Evolutionary conservation across 2,113 vertebrate species (phyloP).

Genomic region (Osmerus mordax): DNA sequence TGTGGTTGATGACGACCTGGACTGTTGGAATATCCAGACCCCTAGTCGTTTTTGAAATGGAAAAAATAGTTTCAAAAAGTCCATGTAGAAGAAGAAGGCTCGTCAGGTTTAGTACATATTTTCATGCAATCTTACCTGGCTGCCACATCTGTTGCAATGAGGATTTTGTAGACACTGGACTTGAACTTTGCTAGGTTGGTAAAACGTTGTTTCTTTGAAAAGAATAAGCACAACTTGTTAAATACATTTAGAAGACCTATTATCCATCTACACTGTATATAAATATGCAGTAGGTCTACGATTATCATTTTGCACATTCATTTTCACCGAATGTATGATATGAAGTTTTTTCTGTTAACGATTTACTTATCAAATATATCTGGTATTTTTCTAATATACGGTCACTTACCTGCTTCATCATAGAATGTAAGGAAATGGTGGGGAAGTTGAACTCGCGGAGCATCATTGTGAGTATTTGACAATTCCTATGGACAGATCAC

Average conservation of each 20-base stretch:
- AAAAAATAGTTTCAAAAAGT: background rate
- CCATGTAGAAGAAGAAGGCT: background rate
- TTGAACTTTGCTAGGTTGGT: conserved; percentile 93
- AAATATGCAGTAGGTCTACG: too few species aligned
- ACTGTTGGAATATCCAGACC: conserved; percentile 93
- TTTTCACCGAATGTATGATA: too few species aligned
- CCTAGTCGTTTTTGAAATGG: conserved; percentile 53
- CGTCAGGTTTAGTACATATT: background rate
- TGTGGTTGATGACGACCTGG: conserved; percentile 94
- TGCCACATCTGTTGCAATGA: conserved; percentile 92
- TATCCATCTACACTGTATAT: too few species aligned
- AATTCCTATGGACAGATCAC: conserved; percentile 72
- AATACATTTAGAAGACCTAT: background rate
- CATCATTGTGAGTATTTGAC: conserved; percentile 95
- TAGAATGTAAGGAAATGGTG: conserved; percentile 86
- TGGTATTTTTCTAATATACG: background rate
- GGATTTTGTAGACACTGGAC: conserved; percentile 90
- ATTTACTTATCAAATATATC: background rate
- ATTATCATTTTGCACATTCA: too few species aligned
- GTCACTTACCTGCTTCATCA: conserved; percentile 91
- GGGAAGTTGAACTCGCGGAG: conserved; percentile 84
- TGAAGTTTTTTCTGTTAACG: background rate
- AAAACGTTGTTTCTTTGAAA: conserved; percentile 83
- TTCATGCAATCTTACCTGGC: conserved; percentile 72
- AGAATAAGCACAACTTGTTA: background rate